Conservation (phyloP, 2,797 vertebrate genomes). For the Halcyon badia region DNA sequence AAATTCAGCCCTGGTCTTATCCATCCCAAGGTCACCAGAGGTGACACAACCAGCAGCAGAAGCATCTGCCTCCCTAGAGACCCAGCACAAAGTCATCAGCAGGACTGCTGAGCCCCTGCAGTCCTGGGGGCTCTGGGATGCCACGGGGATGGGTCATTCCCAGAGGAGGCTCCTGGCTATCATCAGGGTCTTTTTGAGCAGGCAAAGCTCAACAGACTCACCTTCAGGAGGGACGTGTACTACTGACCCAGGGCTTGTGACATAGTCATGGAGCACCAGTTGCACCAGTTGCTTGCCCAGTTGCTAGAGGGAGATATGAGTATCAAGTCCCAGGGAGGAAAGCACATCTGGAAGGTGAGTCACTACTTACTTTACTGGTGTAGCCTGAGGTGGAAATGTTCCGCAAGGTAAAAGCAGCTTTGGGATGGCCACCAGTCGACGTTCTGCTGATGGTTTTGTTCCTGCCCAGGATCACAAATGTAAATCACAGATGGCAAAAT, state of each 20-base stretch:
- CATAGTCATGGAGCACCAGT: neutral
- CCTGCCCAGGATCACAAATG: constrained; percentile 42
- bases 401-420: constrained; percentile 87
- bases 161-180: neutral
- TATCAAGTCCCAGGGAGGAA: neutral
- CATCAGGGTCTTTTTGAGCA: neutral
- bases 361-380: constrained; percentile 78
- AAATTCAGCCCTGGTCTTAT: neutral
- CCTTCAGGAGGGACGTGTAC: neutral
- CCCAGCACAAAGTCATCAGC: neutral
- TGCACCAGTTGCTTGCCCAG: neutral
- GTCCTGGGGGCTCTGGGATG: neutral
- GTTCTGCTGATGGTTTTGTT: constrained; percentile 70
- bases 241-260: neutral
- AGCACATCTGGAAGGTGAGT: neutral
- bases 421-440: constrained; percentile 80
- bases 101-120: neutral
- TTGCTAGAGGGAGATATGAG: neutral
- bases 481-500: neutral
- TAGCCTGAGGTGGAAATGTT: constrained; percentile 81
- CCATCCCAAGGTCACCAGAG: neutral
- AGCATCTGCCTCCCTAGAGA: neutral
- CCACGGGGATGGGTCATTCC: neutral
- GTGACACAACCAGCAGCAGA: neutral
- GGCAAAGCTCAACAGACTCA: neutral